Base-by-base conservation (phyloP, 2,797 vertebrate species). In the Sciaenops ocellatus region DNA sequence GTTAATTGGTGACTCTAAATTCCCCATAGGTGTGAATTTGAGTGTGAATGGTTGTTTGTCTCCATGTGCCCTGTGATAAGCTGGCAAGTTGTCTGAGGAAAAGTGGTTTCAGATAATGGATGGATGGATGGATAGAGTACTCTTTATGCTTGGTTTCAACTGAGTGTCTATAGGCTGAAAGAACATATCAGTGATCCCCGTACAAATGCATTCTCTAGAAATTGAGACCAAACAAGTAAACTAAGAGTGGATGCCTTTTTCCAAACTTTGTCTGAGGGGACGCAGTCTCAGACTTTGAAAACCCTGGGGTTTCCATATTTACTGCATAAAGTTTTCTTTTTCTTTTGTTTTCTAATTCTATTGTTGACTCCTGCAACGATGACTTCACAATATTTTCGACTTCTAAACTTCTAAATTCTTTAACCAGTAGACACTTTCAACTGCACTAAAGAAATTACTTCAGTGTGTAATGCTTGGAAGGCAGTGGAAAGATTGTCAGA, bases 341-440 rank as follows among this genome's bases (percentile, higher is more conserved):
- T 22, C 48, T 38, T 38, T 38, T 22, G 1, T 52, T 24, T 13
- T 52, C 12, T 3, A 3, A 15, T 52, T 41, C 18, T 22, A 3
- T 18, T 60, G 20, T 69, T 56, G 18, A 12, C 1, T n/a, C 2
- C 5, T 44, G 17, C 5, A 6, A 8, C 3, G 12, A 46, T 20
- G 28, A 54, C 47, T 46, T 8, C 6, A 50, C 28, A 50, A 48
- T 68, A 24, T 9, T 50, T 69, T 24, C 24, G 13, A 16, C 18
- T 60, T 66, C 10, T 38, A 38, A 38, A 38, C 42, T 42, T 42
- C 42, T 30, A 63, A 46, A 60, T 44, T 73, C 18, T 44, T 77
- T 24, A 73, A 57, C 30, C 15, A 22, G 69, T n/a, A 42, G 55
- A 42, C 24, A 24, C 5, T 20, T 55, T 59, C 1, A 17, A 4